phyloP scores from a whole-genome alignment of 1,140 invertebrate genomes.

The Drosophila dunni region DNA sequence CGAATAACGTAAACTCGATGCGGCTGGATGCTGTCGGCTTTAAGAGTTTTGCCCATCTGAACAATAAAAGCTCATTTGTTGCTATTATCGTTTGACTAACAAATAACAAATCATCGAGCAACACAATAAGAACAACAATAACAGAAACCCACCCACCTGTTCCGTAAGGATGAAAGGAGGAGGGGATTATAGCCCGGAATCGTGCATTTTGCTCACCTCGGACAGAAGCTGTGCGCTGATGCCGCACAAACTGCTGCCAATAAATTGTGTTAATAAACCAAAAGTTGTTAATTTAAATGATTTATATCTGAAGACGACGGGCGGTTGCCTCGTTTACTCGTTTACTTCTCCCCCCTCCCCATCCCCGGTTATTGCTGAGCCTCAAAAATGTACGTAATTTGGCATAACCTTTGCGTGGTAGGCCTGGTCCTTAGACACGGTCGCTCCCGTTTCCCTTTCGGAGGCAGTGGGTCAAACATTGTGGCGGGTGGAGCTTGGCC shows the following conservation, averaged over 20 bases:
- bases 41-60: constrained; percentile 62
- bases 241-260: constrained; percentile 79
- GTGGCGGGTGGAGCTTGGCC: constrained; percentile 33
- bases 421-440: constrained; percentile 16
- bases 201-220: constrained; percentile 59
- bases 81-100: constrained; percentile 82
- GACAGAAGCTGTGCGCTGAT: constrained; percentile 61
- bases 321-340: neutral
- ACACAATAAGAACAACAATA: constrained; percentile 22
- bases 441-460: neutral
- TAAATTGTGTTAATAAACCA: constrained; percentile 84
- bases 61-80: constrained; percentile 83
- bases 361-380: constrained; percentile 68
- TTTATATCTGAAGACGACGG: constrained; percentile 70
- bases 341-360: neutral
- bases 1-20: constrained; percentile 58
- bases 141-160: constrained; percentile 33
- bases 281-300: constrained; percentile 85
- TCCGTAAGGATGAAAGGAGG: constrained; percentile 3
- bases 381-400: constrained; percentile 82
- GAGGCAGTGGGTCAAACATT: constrained; percentile 69
- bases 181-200: constrained; percentile 33
- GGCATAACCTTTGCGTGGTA: constrained; percentile 63
- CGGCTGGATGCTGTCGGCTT: constrained; percentile 40
- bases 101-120: constrained; percentile 79